Evolutionary conservation across 2,113 vertebrate genomes (phyloP).

Genomic region (Strix aluco): DNA sequence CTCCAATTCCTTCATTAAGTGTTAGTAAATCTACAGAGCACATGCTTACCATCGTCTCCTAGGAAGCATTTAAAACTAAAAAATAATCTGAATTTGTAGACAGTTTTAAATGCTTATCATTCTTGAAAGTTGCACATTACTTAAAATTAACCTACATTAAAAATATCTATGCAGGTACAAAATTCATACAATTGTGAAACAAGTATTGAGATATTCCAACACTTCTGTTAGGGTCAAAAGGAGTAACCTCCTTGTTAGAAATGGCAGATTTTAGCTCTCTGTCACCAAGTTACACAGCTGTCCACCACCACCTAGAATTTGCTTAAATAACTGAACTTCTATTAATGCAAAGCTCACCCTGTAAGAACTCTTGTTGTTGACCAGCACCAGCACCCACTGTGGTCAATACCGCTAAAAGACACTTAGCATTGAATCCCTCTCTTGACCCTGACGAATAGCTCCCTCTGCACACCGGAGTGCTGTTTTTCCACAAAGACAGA

Average conservation of each 20-base stretch:
- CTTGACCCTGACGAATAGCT: neutral
- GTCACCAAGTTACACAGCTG: neutral
- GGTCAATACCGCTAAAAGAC: neutral
- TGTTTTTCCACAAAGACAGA: neutral
- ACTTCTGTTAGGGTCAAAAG: neutral
- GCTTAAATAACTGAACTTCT: accelerated
- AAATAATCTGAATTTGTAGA: neutral
- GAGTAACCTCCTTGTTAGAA: neutral
- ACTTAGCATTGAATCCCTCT: neutral
- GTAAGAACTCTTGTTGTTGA: neutral
- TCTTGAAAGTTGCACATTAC: neutral
- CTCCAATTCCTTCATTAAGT: neutral
- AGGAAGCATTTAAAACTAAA: neutral
- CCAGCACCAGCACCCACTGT: neutral
- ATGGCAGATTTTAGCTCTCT: neutral
- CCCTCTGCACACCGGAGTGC: neutral
- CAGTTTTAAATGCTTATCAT: neutral
- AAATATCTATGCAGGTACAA: neutral
- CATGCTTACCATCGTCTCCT: neutral
- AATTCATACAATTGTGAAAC: neutral
- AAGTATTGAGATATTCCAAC: neutral
- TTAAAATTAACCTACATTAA: neutral
- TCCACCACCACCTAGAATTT: neutral
- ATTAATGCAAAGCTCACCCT: accelerated
- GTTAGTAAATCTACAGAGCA: neutral